Percentiles rank a stretch among this genome's conserved stretches.
Conservation (phyloP, 1,140 invertebrate species). For the Wasmannia auropunctata region DNA sequence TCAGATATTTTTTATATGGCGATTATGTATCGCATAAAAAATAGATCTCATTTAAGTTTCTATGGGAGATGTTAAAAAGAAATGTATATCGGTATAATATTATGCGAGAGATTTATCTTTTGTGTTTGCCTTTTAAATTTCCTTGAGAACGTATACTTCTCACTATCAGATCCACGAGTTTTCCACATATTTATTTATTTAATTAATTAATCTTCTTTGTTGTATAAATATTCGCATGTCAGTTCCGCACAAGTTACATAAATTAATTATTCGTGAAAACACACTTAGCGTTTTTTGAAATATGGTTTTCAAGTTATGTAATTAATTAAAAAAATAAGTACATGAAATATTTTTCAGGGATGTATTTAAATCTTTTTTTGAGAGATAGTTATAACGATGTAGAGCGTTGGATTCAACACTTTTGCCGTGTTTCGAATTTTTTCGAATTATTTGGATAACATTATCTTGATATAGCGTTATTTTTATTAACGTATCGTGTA, state of each 20-base stretch:
- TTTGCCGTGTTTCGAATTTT: background rate
- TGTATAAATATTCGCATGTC: background rate
- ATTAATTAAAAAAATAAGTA: background rate
- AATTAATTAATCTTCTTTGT: background rate
- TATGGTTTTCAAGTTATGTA: background rate
- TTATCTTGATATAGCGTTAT: background rate
- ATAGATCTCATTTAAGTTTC: conserved; percentile 19
- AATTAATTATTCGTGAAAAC: background rate
- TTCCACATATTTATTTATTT: conserved; percentile 20
- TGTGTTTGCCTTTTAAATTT: background rate
- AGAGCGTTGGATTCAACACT: background rate
- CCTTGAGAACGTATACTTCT: background rate
- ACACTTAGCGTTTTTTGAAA: background rate
- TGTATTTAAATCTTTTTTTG: conserved; percentile 4
- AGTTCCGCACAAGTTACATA: background rate
- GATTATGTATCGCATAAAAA: background rate
- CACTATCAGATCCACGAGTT: background rate
- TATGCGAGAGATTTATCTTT: background rate
- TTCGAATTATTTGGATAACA: background rate
- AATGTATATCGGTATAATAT: background rate
- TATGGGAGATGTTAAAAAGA: background rate
- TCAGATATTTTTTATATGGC: conserved; percentile 17
- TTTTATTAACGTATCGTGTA: conserved; percentile 8
- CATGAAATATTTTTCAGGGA: background rate
- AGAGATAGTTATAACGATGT: background rate